Evolutionary conservation across 2,888 invertebrate genomes (phyloP), one percentile per base, ranked within the genome.

Genomic region (Slavum lentiscoides): DNA sequence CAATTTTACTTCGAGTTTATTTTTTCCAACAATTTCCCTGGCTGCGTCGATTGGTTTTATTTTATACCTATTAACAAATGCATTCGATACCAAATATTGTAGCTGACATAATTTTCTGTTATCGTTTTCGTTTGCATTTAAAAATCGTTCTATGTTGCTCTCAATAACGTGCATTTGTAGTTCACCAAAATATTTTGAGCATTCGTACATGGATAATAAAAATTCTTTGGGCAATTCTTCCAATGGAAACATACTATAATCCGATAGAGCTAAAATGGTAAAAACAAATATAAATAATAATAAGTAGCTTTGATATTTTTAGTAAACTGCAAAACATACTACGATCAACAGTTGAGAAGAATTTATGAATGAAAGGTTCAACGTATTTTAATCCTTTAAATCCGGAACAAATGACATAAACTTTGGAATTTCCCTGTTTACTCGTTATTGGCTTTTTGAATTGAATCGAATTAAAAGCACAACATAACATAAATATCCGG

Each of bases 391-490:
- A 55, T 19, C 83, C 81, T 64, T 82, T 80, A 85, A 89, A 93
- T 37, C 88, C 88, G 43, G 91, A 86, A 84, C 93, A 94, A 49
- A 97, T 88, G 0, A 96, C 89, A 85, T 98, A 98, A 0, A 94
- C 91, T 87, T 98, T 97, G 0, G 97, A 97, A 87, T 98, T 98
- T 11, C 97, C 97, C 85, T 93, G 92, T 85, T 95, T 94, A n/a
- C 97, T 97, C 0, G 95, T 94, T 0, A 91, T 92, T 0, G 98
- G 97, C 86, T 98, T 98, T 85, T 92, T 93, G 21, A 94, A 88
- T 84, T 90, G 88, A 0, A 97, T 91, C 85, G 91, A 88, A 53
- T 89, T 85, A 86, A 98, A 98, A 21, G 90, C 85, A 84, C 92
- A 92, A 84, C 91, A 91, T 6, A 98, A 88, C 15, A 97, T 87